Percentiles rank a stretch among this genome's conserved stretches.
Conservation (phyloP, 2,113 vertebrate species). For the Albula goreensis region DNA sequence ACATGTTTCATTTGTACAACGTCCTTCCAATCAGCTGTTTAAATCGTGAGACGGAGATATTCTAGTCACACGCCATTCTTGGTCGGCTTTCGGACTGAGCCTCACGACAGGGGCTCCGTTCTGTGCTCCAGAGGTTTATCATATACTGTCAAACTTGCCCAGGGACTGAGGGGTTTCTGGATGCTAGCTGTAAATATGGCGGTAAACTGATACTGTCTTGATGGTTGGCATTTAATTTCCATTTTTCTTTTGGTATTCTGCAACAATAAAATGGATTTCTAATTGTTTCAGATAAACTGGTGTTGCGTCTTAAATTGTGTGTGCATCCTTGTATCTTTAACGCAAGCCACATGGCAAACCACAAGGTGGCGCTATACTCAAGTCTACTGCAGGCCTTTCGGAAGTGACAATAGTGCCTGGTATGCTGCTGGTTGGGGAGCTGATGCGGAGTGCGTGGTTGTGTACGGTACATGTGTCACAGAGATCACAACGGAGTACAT, state of each 20-base stretch:
- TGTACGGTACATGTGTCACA: neutral
- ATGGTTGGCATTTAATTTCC: neutral
- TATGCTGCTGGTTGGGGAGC: neutral
- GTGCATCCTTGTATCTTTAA: neutral
- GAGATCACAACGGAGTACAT: neutral
- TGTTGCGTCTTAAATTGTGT: neutral
- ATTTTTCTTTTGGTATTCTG: slow-evolving; percentile 18
- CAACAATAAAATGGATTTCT: slow-evolving; percentile 23
- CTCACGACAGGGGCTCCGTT: neutral
- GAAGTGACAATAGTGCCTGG: neutral
- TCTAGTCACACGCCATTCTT: neutral
- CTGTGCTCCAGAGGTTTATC: neutral
- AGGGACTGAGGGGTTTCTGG: neutral
- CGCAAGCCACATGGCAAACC: neutral
- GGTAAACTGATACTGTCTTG: neutral
- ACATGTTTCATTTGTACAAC: neutral
- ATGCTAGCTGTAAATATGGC: neutral
- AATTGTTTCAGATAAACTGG: slow-evolving; percentile 5
- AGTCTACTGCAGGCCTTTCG: neutral
- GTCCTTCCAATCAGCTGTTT: neutral
- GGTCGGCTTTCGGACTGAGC: neutral
- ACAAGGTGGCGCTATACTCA: slow-evolving; percentile 9
- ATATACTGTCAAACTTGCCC: neutral
- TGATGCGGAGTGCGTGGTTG: neutral
- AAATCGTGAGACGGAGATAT: neutral